Conservation (phyloP, 2,113 vertebrate genomes). For the Siniperca chuatsi region DNA sequence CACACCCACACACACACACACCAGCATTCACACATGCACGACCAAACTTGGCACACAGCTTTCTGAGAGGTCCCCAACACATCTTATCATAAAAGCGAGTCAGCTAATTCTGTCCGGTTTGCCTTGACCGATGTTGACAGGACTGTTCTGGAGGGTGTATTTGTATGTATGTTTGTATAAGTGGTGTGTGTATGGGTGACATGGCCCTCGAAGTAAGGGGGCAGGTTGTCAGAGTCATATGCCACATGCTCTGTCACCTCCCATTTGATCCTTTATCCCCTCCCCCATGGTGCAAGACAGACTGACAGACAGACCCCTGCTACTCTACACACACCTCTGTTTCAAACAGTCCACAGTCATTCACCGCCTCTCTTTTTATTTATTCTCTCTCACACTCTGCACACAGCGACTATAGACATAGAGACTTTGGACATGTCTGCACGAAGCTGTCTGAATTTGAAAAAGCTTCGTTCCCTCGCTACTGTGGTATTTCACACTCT, state of each 20-base stretch:
- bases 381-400: slow-evolving; percentile 23
- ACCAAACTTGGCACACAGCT: slow-evolving; percentile 45
- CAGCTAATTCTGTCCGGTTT: slow-evolving; percentile 47
- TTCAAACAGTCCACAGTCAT: slow-evolving; percentile 33
- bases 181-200: neutral
- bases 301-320: slow-evolving; percentile 66
- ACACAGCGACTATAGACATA: slow-evolving; percentile 2
- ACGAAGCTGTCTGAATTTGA: neutral
- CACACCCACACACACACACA: slow-evolving; percentile 22
- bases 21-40: slow-evolving; percentile 28
- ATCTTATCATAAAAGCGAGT: slow-evolving; percentile 62
- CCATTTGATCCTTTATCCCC: slow-evolving; percentile 72
- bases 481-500: neutral
- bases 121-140: slow-evolving; percentile 51
- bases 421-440: neutral
- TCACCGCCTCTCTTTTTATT: slow-evolving; percentile 20
- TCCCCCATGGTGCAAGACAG: slow-evolving; percentile 65
- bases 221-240: slow-evolving; percentile 66
- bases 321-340: slow-evolving; percentile 55
- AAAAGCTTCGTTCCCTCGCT: neutral
- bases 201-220: slow-evolving; percentile 41
- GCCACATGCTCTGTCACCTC: slow-evolving; percentile 77
- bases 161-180: neutral
- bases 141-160: slow-evolving; percentile 26
- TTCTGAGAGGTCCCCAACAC: slow-evolving; percentile 35